phyloP scores from a whole-genome alignment of 2,888 invertebrate species.

The Lasioglossum pauxillum region DNA sequence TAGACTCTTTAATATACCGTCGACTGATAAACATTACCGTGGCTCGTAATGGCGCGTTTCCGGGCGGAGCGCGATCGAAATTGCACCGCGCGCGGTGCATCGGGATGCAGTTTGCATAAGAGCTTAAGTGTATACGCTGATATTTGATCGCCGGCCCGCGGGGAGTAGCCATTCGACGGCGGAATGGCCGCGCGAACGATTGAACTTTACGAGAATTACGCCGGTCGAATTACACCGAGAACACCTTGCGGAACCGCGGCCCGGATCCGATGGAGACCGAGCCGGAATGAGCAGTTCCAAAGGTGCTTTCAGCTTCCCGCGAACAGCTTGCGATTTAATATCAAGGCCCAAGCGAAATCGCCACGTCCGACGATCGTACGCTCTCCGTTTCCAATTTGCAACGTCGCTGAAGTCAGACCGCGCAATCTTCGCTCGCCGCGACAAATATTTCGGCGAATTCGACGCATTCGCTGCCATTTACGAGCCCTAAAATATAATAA shows the following conservation, averaged over 20 bases:
- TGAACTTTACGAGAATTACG: conserved; percentile 71
- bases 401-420: neutral
- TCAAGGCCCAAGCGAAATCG: conserved; percentile 1
- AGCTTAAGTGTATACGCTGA: conserved; percentile 37
- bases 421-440: neutral
- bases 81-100: conserved; percentile 31
- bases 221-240: conserved; percentile 67
- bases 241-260: conserved; percentile 64
- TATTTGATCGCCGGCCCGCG: conserved; percentile 61
- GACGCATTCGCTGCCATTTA: neutral
- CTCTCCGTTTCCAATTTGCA: conserved; percentile 18
- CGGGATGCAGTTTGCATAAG: conserved; percentile 56
- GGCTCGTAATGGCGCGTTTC: conserved; percentile 30
- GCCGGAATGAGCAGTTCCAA: conserved; percentile 49
- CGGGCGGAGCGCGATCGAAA: conserved; percentile 34
- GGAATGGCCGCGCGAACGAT: conserved; percentile 65
- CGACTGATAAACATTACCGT: conserved; percentile 20
- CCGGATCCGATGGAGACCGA: conserved; percentile 43
- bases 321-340: conserved; percentile 54
- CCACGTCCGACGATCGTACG: neutral
- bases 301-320: conserved; percentile 52
- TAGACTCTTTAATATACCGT: neutral
- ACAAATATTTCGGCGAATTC: neutral
- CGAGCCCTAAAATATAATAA: neutral
- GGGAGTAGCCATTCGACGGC: conserved; percentile 47